These are phyloP conservation scores for Atrichornis clamosus DNA, from an alignment of 2,113 vertebrate species.

Conservation along the genomic window DNA sequence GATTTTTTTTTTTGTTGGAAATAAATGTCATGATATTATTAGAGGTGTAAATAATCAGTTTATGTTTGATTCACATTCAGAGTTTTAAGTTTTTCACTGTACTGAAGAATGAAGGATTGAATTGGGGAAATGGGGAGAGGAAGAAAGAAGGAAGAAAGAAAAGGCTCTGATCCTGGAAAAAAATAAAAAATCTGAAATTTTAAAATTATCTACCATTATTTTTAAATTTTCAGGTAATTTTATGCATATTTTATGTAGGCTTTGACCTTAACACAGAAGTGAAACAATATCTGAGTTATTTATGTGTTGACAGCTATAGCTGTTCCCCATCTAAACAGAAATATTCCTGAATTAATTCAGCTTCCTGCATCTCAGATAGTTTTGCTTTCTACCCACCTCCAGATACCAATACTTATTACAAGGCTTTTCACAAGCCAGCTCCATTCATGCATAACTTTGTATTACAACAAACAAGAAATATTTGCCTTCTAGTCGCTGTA, in stretches of 20 bases:
- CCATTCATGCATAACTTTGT: background rate
- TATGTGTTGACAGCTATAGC: background rate
- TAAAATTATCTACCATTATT: background rate
- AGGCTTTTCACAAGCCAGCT: slow-evolving; percentile 22
- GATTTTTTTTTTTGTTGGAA: background rate
- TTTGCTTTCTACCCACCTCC: background rate
- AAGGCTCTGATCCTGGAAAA: background rate
- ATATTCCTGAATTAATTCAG: slow-evolving; percentile 6
- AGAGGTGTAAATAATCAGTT: background rate
- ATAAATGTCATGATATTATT: background rate
- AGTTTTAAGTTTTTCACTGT: background rate
- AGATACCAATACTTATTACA: background rate
- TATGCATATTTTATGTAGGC: background rate
- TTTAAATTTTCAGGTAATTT: background rate
- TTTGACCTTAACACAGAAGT: background rate
- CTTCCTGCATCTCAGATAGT: background rate
- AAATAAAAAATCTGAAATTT: background rate
- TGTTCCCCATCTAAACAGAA: background rate
- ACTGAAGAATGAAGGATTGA: background rate
- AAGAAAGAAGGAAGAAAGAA: background rate
- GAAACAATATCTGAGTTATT: background rate
- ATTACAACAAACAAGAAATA: background rate
- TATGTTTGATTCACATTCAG: background rate
- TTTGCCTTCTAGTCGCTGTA: background rate
- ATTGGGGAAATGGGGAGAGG: background rate